Percentiles rank a stretch among this genome's conserved stretches.
These are phyloP conservation scores for Xanthorhoe designata DNA, from an alignment of 2,888 invertebrate species.

Conservation along the genomic window DNA sequence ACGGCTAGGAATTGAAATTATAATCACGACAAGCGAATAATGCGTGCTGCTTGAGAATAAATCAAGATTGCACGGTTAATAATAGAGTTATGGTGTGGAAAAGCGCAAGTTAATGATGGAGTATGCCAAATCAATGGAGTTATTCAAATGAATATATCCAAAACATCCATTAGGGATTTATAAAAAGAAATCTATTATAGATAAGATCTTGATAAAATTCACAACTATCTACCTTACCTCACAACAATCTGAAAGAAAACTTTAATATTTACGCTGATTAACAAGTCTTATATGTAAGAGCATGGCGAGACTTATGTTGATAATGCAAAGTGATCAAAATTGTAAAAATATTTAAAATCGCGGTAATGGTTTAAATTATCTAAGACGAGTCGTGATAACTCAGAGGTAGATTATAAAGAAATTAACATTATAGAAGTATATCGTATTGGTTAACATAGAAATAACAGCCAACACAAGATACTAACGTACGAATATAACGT, in stretches of 20 bases:
- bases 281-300: no score
- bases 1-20: constrained; percentile 47
- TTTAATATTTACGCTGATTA: no score
- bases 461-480: no score
- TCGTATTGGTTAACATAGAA: not conserved
- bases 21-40: constrained; percentile 46
- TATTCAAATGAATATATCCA: not conserved
- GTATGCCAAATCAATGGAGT: not conserved
- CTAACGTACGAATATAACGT: no score
- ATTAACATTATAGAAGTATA: constrained; percentile 12
- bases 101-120: not conserved
- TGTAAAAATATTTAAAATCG: no score
- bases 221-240: no score
- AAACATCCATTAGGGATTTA: not conserved
- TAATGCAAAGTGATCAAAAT: not conserved
- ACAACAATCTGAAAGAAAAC: no score
- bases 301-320: no score
- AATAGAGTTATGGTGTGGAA: constrained; percentile 15
- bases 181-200: no score
- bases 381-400: constrained; percentile 25
- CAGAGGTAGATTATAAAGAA: constrained; percentile 20
- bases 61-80: constrained; percentile 21
- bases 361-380: not conserved
- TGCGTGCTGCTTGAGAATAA: constrained; percentile 22
- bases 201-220: no score